Conservation (phyloP, 2,797 vertebrate species). For the Xiphorhynchus erythropygius region DNA sequence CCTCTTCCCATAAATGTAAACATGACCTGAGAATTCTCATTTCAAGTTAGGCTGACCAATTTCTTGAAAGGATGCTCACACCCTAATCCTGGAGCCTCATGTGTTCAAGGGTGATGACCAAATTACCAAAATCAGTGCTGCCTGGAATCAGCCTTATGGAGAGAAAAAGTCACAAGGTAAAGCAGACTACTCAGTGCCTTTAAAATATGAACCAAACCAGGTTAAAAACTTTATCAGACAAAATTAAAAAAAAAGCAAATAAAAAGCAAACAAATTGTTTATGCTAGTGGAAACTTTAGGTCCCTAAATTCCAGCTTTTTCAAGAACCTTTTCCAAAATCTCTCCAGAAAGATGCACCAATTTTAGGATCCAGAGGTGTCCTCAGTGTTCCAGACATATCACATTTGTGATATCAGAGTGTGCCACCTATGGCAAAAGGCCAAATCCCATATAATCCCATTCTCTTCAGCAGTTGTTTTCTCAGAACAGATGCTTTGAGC, state of each 20-base stretch:
- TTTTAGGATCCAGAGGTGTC: not conserved
- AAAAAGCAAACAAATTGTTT: not conserved
- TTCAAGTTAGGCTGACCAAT: not conserved
- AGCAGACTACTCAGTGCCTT: not conserved
- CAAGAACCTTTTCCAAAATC: not conserved
- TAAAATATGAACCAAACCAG: not conserved
- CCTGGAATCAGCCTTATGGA: not conserved
- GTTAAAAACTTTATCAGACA: not conserved
- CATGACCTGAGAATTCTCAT: not conserved
- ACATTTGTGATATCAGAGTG: not conserved
- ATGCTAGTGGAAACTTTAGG: not conserved
- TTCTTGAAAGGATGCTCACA: not conserved
- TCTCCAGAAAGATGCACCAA: not conserved
- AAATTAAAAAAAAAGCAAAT: not conserved
- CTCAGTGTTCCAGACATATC: not conserved
- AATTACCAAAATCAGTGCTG: not conserved
- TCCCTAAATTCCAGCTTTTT: not conserved
- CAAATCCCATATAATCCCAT: conserved; percentile 37
- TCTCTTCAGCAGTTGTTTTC: conserved; percentile 48
- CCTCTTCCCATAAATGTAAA: not conserved
- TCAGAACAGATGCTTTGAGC: conserved; percentile 34
- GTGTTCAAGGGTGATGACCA: not conserved
- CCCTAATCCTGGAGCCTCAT: not conserved
- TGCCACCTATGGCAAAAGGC: not conserved
- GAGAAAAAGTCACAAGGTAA: not conserved